Evolutionary conservation across 1,140 invertebrate genomes (phyloP).

Genomic region (honey bee (Apis mellifera)): Amel_HAv3.1 CM009938.2:12507001-12507500

Average conservation of each 20-base stretch:
- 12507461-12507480: constrained; percentile 54
- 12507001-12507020: not conserved
- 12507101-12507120: not conserved
- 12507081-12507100: not conserved
- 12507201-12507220: not conserved
- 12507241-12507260: too few relatives aligned
- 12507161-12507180: not conserved
- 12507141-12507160: not conserved
- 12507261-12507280: not conserved
- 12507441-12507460: constrained; percentile 29
- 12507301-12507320: too few relatives aligned
- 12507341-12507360: too few relatives aligned
- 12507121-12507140: not conserved
- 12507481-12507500: constrained; percentile 58
- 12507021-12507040: not conserved
- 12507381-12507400: too few relatives aligned
- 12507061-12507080: not conserved
- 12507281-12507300: too few relatives aligned
- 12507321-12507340: too few relatives aligned
- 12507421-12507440: not conserved
- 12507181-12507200: not conserved
- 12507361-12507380: too few relatives aligned
- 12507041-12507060: not conserved
- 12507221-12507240: not conserved
- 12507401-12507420: not conserved